Conservation (phyloP, 2,797 vertebrate genomes). For the Spinibarbus caldwelli region DNA sequence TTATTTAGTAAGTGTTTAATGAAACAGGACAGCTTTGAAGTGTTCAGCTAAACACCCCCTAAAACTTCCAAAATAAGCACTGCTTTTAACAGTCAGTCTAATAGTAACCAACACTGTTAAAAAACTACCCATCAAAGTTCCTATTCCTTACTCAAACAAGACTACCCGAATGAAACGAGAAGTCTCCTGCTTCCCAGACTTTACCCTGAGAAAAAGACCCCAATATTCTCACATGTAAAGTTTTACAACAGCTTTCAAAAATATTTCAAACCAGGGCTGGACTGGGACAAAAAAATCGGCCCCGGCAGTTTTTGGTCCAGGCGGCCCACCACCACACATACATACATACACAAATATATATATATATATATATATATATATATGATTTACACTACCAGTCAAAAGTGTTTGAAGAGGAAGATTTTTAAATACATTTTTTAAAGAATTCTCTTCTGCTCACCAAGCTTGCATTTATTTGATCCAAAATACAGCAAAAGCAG, state of each 20-base stretch:
- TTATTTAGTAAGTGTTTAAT: conserved; percentile 16
- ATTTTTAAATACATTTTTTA: too few relatives aligned
- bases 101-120: neutral
- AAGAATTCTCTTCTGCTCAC: too few relatives aligned
- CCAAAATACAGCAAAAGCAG: too few relatives aligned
- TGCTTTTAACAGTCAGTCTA: neutral
- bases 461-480: too few relatives aligned
- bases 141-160: neutral
- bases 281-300: too few relatives aligned
- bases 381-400: too few relatives aligned
- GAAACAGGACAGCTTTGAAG: conserved; percentile 11
- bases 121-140: neutral
- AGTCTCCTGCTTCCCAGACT: neutral
- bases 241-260: neutral
- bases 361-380: too few relatives aligned
- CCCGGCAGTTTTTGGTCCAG: too few relatives aligned
- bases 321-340: too few relatives aligned
- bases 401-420: too few relatives aligned
- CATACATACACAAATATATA: too few relatives aligned
- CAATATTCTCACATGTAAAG: neutral
- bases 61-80: conserved; percentile 2
- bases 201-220: neutral
- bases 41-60: neutral
- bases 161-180: neutral
- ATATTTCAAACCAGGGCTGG: too few relatives aligned